Evolutionary conservation across 2,888 invertebrate species (phyloP), one percentile per base, ranked within the genome.

Genomic region (Drosophila sordidula): DNA sequence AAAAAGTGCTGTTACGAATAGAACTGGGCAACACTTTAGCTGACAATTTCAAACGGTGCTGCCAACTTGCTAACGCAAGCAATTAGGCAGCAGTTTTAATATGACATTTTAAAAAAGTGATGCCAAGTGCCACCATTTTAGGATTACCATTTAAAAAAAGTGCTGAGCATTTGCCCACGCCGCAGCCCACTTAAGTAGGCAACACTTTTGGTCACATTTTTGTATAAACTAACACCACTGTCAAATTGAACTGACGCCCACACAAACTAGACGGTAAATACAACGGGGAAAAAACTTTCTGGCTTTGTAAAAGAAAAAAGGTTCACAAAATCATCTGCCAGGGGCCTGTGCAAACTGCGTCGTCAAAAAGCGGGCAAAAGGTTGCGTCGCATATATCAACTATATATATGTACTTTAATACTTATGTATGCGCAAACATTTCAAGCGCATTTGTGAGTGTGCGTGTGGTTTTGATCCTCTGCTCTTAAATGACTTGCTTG

Each of bases 341-440:
- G 45, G 22, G 68, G 65, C 46, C 64, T 58, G 46, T 44, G 39
- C 22, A 73, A 75, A 58, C 61, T 39, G 62, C 61, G 63, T 44
- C 70, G 76, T 65, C 78, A 70, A 75, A 78, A 86, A 79, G 78
- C 75, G 75, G 75, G 75, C 74, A 78, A 80, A 83, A 78, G 70
- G 71, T 76, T 75, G 25, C 61, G 18, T 39, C 61, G 16, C 42
- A 47, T 58, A 64, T 52, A 58, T 66, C 45, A 50, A 51, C 25
- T 42, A 39, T 18, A 45, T 52, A 47, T 46, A 26, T 16, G 36
- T 18, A 25, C 50, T 39, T 44, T 3, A 39, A 11, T 25, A 46
- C 9, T 46, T 38, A 32, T 51, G 32, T 49, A 52, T 49, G 59
- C 8, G 29, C 16, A 47, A 14, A 36, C 22, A 45, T 22, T 45